Evolutionary conservation across 1,140 invertebrate genomes (phyloP), one percentile per base, ranked within the genome.

Genomic region (Pseudachorutes palmiensis): DNA sequence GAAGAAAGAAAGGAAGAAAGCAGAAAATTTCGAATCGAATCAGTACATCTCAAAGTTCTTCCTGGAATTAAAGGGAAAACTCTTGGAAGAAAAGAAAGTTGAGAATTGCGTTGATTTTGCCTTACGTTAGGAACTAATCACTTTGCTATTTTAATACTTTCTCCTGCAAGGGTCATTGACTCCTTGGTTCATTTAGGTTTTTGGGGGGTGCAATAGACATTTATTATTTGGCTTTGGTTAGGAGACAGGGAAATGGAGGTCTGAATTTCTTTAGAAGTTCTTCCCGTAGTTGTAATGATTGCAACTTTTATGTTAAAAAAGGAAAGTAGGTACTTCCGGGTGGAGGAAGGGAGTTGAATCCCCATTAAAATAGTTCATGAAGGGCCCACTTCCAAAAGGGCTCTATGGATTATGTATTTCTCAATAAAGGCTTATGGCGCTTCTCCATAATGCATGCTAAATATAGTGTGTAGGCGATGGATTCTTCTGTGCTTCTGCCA

Each of bases 361-460:
- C 19, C 36, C 51, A 55, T 55, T 55, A 55, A 24, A 55, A 55
- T 41, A 41, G 5, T 41, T 19, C 19, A 41, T 41, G 36, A 41
- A 26, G 51, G 24, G 24, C 51, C 24, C 51, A 19, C 24, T 55
- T 9, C 51, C 51, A 45, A 26, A 14, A 24, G 51, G 51, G 24
- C 5, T 5, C 51, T 26, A 5, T 24, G 24, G 24, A 55, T 24
- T 55, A 55, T 14, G 51, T 55, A 55, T 12, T 55, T 55, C 51
- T 55, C 51, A 55, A 24, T 55, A 55, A 55, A 55, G 51, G 12
- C 51, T 24, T 55, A 55, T 55, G 9, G n/a, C n/a, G 51, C 51
- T 24, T 22, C 51, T 55, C 12, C 51, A 55, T 55, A 55, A 55
- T 55, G 51, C 51, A 55, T 55, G 51, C 51, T 55, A 26, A 55